Evolutionary conservation across 2,113 vertebrate genomes (phyloP).

Genomic region (Arizona elegans): DNA sequence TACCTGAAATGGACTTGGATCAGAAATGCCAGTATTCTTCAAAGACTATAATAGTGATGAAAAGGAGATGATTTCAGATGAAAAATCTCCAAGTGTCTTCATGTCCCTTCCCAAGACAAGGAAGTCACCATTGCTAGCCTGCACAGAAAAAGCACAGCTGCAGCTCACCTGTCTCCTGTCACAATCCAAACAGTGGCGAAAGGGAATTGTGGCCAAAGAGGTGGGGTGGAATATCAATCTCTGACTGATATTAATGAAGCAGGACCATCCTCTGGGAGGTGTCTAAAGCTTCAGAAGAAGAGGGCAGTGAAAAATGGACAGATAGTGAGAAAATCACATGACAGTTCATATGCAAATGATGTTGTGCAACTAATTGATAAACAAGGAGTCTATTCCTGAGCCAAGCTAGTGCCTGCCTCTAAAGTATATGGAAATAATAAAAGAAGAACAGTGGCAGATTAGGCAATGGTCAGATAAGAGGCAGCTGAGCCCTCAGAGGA

Average conservation of each 20-base stretch:
- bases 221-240: neutral
- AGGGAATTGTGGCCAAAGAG: fast-evolving
- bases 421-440: neutral
- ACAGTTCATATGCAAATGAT: fast-evolving
- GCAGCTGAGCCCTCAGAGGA: neutral
- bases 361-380: constrained; percentile 58
- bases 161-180: neutral
- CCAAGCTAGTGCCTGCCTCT: constrained; percentile 47
- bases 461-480: neutral
- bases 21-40: neutral
- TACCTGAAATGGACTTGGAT: neutral
- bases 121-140: neutral
- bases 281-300: constrained; percentile 1
- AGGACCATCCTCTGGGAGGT: neutral
- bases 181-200: neutral
- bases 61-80: neutral
- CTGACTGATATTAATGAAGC: neutral
- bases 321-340: constrained; percentile 5
- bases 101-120: fast-evolving
- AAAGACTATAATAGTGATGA: neutral
- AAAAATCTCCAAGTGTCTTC: neutral
- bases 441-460: neutral
- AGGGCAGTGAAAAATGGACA: neutral
- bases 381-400: constrained; percentile 50
- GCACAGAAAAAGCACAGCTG: neutral